A percentile compares a stretch with the other conserved stretches of the same genome.
Conservation (phyloP, 2,113 vertebrate genomes). For the Rhea americana region DNA sequence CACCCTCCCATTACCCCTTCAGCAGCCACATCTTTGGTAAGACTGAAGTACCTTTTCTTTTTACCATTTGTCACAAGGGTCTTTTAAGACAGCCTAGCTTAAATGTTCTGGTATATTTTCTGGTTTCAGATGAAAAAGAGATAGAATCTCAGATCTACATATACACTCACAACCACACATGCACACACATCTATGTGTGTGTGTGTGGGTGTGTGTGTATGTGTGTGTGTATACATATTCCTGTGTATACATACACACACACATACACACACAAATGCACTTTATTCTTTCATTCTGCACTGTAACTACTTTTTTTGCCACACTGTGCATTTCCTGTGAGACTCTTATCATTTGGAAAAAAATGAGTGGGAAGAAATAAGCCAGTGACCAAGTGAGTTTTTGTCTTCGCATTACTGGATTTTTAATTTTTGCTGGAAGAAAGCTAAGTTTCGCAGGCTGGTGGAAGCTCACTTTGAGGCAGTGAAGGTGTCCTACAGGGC, state of each 20-base stretch:
- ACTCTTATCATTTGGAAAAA: conserved; percentile 12
- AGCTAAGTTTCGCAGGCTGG: background rate
- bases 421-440: background rate
- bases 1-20: background rate
- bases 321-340: background rate
- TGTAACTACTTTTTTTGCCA: conserved; percentile 42
- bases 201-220: too few relatives aligned
- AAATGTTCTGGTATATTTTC: background rate
- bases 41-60: background rate
- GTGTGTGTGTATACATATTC: too few relatives aligned
- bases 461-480: background rate
- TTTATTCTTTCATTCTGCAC: conserved; percentile 54
- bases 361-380: conserved; percentile 29
- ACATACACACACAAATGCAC: conserved; percentile 11
- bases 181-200: background rate
- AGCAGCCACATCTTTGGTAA: background rate
- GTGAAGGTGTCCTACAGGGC: background rate
- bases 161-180: conserved; percentile 9
- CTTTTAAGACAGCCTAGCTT: conserved; percentile 31
- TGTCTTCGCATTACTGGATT: background rate
- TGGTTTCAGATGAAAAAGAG: conserved; percentile 43
- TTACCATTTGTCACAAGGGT: background rate
- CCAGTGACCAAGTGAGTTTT: background rate
- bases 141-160: background rate
- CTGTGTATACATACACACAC: background rate